These are phyloP conservation scores for Entomyzon cyanotis DNA, from an alignment of 2,113 vertebrate species.

Conservation along the genomic window DNA sequence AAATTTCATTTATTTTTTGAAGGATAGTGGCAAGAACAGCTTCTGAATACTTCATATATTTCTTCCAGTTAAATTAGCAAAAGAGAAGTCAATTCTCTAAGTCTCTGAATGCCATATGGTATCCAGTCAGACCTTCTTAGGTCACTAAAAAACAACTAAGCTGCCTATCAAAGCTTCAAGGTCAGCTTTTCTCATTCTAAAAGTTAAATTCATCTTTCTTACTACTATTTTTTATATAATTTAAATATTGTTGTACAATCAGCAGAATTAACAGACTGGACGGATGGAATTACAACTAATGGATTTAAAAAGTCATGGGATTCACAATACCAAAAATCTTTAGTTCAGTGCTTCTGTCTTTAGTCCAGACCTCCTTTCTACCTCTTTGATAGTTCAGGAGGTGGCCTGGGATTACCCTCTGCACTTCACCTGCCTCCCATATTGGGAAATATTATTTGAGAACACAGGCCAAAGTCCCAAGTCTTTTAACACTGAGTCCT, in stretches of 20 bases:
- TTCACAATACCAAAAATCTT: neutral
- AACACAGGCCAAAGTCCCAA: neutral
- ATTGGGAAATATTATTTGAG: neutral
- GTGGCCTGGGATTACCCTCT: neutral
- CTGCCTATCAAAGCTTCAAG: neutral
- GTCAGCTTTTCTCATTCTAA: neutral
- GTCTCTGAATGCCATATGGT: neutral
- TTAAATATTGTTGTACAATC: neutral
- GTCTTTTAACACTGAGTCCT: neutral
- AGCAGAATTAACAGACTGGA: neutral
- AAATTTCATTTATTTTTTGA: neutral
- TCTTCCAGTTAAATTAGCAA: neutral
- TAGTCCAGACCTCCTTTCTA: neutral
- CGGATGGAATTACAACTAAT: neutral
- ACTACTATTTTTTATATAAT: neutral
- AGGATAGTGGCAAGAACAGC: neutral
- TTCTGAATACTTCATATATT: neutral
- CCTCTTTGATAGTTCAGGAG: neutral
- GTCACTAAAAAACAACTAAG: neutral
- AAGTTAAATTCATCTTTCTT: neutral
- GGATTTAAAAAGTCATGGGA: neutral
- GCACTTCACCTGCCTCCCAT: neutral
- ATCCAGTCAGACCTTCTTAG: neutral
- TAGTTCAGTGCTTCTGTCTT: neutral
- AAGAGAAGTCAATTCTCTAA: neutral